Conservation (phyloP, 2,797 vertebrate genomes). For the Acomys russatus region DNA sequence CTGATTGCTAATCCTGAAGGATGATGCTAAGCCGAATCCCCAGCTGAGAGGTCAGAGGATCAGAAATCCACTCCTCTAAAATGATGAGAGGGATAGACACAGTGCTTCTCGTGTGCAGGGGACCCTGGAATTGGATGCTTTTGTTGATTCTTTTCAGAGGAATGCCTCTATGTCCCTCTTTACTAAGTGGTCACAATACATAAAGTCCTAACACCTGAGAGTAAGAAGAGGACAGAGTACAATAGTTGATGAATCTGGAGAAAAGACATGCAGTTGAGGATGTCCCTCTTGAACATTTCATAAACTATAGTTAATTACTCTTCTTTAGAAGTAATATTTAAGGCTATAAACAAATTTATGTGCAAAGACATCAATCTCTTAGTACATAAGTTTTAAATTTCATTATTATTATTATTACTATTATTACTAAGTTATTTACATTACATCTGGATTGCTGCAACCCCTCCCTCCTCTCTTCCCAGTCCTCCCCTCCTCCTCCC, state of each 20-base stretch:
- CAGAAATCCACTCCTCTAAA: background rate
- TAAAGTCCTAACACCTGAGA: no score
- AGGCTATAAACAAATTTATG: slow-evolving; percentile 38
- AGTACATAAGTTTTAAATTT: background rate
- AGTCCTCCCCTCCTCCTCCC: no score
- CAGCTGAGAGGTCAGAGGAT: slow-evolving; percentile 28
- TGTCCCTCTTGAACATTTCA: background rate
- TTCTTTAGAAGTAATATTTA: slow-evolving; percentile 55
- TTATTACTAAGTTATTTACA: no score
- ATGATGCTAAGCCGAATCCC: slow-evolving; percentile 39
- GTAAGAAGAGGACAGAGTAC: background rate
- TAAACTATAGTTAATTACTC: slow-evolving; percentile 30
- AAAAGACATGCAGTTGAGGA: background rate
- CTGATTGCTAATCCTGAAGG: slow-evolving; percentile 53
- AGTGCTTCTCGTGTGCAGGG: background rate
- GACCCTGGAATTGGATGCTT: background rate
- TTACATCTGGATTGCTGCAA: no score
- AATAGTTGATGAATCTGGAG: background rate
- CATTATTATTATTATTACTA: background rate
- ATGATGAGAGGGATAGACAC: background rate
- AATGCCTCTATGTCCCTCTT: background rate
- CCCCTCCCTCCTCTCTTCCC: no score
- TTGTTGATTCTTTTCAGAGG: background rate
- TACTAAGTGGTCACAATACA: no score
- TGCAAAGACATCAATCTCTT: slow-evolving; percentile 61